Conservation (phyloP, 2,113 vertebrate species). For the Ptilorrhoa leucosticta region DNA sequence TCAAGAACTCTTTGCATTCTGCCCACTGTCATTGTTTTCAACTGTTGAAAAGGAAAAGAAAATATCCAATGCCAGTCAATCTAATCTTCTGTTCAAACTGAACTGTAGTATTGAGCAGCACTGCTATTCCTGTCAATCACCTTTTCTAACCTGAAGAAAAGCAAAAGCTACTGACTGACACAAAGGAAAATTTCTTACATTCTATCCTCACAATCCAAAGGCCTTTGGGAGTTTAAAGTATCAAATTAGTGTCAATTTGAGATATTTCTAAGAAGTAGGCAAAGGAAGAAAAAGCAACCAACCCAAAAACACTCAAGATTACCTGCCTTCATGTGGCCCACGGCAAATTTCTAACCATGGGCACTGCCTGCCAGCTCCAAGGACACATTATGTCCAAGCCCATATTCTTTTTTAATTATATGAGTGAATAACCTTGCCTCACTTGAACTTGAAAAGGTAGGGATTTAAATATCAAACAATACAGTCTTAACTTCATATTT, state of each 20-base stretch:
- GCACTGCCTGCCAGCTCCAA: slow-evolving; percentile 10
- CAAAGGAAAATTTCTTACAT: slow-evolving; percentile 36
- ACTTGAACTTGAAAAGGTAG: background rate
- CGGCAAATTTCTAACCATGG: slow-evolving; percentile 28
- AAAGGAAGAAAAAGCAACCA: background rate
- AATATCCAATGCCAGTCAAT: background rate
- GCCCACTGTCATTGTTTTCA: background rate
- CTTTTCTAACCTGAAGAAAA: slow-evolving; percentile 51
- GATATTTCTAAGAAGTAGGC: slow-evolving; percentile 33
- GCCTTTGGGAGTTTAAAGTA: slow-evolving; percentile 48
- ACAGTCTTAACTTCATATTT: background rate
- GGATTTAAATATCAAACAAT: slow-evolving; percentile 10
- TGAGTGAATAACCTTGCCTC: slow-evolving; percentile 21
- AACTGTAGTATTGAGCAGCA: background rate
- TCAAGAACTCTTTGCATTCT: background rate
- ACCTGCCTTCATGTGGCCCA: background rate
- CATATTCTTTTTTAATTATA: slow-evolving; percentile 33
- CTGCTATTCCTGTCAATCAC: slow-evolving; percentile 28
- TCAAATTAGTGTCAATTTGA: slow-evolving; percentile 66
- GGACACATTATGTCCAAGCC: background rate
- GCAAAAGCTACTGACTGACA: slow-evolving; percentile 49
- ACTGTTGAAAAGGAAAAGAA: background rate
- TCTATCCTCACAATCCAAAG: slow-evolving; percentile 11
- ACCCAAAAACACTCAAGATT: background rate
- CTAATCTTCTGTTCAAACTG: slow-evolving; percentile 1